These are phyloP conservation scores for Acanthochromis polyacanthus DNA, from an alignment of 2,113 vertebrate species.

Conservation along the genomic window DNA sequence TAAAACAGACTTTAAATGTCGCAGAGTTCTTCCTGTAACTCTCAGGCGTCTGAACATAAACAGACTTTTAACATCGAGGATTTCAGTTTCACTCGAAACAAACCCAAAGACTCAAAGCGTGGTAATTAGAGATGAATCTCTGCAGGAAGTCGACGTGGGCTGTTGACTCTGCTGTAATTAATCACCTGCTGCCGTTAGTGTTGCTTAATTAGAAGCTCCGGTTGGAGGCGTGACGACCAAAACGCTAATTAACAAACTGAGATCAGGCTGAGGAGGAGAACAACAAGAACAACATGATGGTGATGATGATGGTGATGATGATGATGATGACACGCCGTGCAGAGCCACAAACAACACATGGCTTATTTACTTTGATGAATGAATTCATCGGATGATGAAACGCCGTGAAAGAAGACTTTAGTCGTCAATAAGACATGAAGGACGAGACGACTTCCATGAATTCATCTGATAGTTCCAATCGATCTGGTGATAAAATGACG, in stretches of 20 bases:
- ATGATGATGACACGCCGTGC: not conserved
- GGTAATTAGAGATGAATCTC: constrained; percentile 9
- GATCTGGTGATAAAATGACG: too few relatives aligned
- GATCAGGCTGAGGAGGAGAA: constrained; percentile 12
- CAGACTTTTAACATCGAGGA: not conserved
- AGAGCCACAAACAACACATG: constrained; percentile 30
- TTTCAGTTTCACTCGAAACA: constrained; percentile 41
- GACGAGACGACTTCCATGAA: not conserved
- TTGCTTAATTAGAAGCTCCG: constrained; percentile 61
- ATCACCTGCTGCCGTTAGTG: constrained; percentile 53
- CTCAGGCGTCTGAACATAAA: not conserved
- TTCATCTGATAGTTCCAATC: too few relatives aligned
- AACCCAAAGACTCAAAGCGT: constrained; percentile 5
- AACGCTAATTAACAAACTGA: constrained; percentile 60
- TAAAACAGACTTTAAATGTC: too few relatives aligned
- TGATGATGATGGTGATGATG: constrained; percentile 43
- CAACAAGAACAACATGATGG: not conserved
- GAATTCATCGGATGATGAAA: constrained; percentile 72
- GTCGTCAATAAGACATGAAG: not conserved
- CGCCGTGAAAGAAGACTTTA: constrained; percentile 50
- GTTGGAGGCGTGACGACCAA: constrained; percentile 43
- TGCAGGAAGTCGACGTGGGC: constrained; percentile 17
- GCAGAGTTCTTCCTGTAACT: too few relatives aligned
- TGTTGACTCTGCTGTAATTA: constrained; percentile 63
- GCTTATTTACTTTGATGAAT: constrained; percentile 66